Evolutionary conservation across 1,140 invertebrate genomes (phyloP).

Genomic region (Mya arenaria): DNA sequence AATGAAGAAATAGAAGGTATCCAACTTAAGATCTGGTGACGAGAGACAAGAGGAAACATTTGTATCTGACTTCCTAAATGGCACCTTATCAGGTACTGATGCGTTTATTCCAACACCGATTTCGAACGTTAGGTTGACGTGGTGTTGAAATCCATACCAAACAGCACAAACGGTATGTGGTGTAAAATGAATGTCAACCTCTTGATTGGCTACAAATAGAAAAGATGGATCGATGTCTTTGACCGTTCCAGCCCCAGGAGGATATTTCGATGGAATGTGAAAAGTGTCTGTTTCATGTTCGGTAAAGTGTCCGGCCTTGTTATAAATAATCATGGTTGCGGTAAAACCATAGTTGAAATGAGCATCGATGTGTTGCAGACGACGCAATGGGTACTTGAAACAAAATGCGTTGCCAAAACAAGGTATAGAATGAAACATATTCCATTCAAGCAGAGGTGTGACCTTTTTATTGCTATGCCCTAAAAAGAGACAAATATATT

Average conservation of each 20-base stretch:
- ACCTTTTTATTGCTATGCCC: background rate
- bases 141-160: conserved; percentile 60
- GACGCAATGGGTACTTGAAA: conserved; percentile 33
- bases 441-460: conserved; percentile 26
- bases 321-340: conserved; percentile 3
- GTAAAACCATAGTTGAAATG: conserved; percentile 3
- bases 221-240: conserved; percentile 40
- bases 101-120: conserved; percentile 54
- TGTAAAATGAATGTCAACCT: conserved; percentile 19
- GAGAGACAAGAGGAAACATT: background rate
- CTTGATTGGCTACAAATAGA: too few relatives aligned
- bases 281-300: conserved; percentile 18
- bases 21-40: background rate
- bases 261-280: conserved; percentile 49
- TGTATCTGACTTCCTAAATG: background rate
- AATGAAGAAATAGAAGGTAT: background rate
- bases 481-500: conserved; percentile 22
- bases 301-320: conserved; percentile 43
- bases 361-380: conserved; percentile 16
- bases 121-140: conserved; percentile 46
- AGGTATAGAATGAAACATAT: background rate
- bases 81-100: background rate
- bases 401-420: background rate
- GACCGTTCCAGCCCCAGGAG: conserved; percentile 55
- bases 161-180: conserved; percentile 44